Conservation (phyloP, 2,797 vertebrate species). For the Intellagama lesueurii region DNA sequence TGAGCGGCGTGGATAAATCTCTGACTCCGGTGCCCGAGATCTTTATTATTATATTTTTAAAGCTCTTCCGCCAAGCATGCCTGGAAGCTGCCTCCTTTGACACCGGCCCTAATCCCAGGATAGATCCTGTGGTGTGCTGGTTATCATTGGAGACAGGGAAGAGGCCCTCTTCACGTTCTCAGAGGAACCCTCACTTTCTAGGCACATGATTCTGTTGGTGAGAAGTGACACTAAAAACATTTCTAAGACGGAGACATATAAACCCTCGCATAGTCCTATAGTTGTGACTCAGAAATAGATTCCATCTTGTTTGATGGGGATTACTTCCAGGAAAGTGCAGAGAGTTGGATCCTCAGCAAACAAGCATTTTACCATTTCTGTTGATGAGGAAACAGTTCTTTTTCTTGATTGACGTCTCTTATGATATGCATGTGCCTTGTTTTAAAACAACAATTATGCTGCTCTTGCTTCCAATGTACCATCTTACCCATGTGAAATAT, state of each 20-base stretch:
- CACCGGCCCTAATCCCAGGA: not conserved
- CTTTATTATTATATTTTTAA: not conserved
- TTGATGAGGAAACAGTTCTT: too few species aligned
- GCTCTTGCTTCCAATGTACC: not conserved
- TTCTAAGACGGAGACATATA: not conserved
- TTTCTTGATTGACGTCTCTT: too few species aligned
- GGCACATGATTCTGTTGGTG: too few species aligned
- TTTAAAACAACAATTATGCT: not conserved
- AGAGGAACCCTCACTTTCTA: not conserved
- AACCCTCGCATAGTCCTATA: not conserved
- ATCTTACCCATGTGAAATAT: too few species aligned
- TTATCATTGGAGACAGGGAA: not conserved
- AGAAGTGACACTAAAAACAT: not conserved
- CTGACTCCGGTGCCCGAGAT: not conserved
- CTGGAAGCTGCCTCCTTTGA: not conserved
- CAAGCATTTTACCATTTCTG: too few species aligned
- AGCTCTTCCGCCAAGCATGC: not conserved
- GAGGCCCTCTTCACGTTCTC: not conserved
- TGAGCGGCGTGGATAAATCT: not conserved
- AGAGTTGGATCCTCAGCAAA: not conserved
- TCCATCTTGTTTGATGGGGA: not conserved
- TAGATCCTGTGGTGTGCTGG: not conserved
- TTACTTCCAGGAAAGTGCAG: not conserved
- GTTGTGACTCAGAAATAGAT: not conserved
- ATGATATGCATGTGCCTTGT: too few species aligned